These are phyloP conservation scores for Mesorhabditis spiculigera DNA, from an alignment of 2,888 invertebrate genomes.

Conservation along the genomic window DNA sequence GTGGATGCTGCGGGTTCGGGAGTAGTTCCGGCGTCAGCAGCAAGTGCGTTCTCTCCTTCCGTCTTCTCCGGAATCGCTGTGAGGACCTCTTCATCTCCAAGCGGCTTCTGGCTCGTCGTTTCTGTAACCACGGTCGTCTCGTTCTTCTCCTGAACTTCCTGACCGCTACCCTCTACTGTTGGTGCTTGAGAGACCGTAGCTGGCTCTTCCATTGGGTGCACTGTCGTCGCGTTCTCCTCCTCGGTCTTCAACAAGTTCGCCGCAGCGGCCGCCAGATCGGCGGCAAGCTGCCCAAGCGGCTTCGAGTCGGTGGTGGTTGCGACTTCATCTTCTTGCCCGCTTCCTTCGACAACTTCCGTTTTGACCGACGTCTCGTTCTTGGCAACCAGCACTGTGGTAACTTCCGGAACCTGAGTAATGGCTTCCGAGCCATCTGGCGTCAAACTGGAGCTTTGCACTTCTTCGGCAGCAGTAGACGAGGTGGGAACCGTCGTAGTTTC, in stretches of 20 bases:
- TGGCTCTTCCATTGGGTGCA: background rate
- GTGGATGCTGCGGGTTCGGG: conserved; percentile 13
- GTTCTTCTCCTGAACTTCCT: background rate
- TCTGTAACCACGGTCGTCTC: background rate
- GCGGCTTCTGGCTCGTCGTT: conserved; percentile 8
- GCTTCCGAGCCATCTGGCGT: background rate
- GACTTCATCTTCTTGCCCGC: conserved; percentile 12
- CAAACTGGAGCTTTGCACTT: background rate
- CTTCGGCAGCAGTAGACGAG: background rate
- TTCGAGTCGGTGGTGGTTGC: conserved; percentile 11
- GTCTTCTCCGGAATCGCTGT: background rate
- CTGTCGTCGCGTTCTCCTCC: background rate
- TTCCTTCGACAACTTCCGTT: background rate
- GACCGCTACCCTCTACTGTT: no score
- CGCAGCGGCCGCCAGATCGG: background rate
- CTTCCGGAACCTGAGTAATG: background rate
- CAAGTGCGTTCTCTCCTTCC: no score
- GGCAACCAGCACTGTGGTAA: background rate
- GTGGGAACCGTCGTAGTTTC: no score
- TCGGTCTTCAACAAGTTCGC: conserved; percentile 7
- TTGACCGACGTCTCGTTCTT: background rate
- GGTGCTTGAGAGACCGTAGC: background rate
- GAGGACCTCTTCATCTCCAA: background rate
- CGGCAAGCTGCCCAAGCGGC: background rate
- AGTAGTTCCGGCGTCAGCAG: conserved; percentile 7